phyloP scores from a whole-genome alignment of 2,113 vertebrate genomes.

The Panthera leo region DNA sequence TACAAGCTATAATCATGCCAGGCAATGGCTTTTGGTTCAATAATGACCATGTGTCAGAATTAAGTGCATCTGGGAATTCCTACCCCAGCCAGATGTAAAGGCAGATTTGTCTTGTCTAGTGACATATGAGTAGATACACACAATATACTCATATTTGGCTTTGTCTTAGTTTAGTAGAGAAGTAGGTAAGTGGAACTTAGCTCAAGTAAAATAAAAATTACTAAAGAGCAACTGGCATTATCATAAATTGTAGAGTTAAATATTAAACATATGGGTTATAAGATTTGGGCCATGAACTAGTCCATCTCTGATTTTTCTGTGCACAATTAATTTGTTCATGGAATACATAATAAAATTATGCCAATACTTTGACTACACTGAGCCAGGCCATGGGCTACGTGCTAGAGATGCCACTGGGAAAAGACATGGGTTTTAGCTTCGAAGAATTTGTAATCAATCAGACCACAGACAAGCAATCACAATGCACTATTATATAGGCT shows the following conservation, averaged over 20 bases:
- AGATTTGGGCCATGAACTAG: conserved; percentile 11
- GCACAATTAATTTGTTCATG: neutral
- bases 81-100: conserved; percentile 79
- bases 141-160: conserved; percentile 57
- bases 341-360: neutral
- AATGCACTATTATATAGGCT: neutral
- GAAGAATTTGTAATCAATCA: neutral
- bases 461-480: neutral
- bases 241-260: neutral
- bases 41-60: conserved; percentile 81
- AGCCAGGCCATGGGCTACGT: neutral
- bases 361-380: neutral
- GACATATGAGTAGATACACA: conserved; percentile 64
- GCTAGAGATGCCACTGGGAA: neutral
- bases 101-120: conserved; percentile 78
- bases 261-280: neutral
- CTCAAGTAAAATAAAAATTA: conserved; percentile 40
- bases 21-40: conserved; percentile 73
- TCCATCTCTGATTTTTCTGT: neutral
- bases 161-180: conserved; percentile 54
- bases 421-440: neutral
- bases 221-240: neutral
- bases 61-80: conserved; percentile 79
- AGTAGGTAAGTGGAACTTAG: conserved; percentile 54
- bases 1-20: conserved; percentile 73